phyloP scores from a whole-genome alignment of 23 tunicate genomes.

The Clavelina lepadiformis region DNA sequence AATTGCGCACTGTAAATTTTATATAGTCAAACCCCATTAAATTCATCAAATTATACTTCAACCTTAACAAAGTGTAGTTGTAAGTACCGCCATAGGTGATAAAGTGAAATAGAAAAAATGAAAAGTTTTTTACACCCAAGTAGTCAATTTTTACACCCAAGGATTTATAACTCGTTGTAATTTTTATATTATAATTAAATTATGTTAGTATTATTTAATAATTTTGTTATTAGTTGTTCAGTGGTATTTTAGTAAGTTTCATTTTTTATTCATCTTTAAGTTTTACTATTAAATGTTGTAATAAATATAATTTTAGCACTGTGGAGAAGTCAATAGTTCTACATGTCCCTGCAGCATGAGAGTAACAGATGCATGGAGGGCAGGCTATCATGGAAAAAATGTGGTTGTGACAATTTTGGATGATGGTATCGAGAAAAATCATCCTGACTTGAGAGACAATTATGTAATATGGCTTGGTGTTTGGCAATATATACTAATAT shows the following conservation, averaged over 20 bases:
- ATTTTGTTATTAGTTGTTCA: not conserved
- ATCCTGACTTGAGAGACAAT: constrained; percentile 76
- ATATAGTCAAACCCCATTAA: no score
- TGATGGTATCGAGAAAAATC: constrained; percentile 91
- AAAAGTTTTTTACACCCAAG: no score
- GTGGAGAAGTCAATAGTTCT: constrained; percentile 33
- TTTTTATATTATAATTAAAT: not conserved
- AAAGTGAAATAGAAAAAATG: no score
- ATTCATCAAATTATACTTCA: no score
- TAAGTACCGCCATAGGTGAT: no score
- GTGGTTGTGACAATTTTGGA: constrained; percentile 92
- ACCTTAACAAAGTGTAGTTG: no score
- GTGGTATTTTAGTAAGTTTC: not conserved
- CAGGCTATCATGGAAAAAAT: constrained; percentile 76
- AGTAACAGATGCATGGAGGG: constrained; percentile 86
- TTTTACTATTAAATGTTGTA: not conserved
- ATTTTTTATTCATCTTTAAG: not conserved
- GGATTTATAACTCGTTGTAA: not conserved
- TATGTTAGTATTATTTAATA: no score
- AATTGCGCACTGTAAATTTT: no score
- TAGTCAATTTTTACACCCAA: no score
- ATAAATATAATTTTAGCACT: constrained; percentile 42
- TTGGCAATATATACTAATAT: no score
- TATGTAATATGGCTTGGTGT: no score
- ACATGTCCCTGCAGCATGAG: constrained; percentile 83